phyloP scores from a whole-genome alignment of 2,113 vertebrate species.

The Lepisosteus osseus region DNA sequence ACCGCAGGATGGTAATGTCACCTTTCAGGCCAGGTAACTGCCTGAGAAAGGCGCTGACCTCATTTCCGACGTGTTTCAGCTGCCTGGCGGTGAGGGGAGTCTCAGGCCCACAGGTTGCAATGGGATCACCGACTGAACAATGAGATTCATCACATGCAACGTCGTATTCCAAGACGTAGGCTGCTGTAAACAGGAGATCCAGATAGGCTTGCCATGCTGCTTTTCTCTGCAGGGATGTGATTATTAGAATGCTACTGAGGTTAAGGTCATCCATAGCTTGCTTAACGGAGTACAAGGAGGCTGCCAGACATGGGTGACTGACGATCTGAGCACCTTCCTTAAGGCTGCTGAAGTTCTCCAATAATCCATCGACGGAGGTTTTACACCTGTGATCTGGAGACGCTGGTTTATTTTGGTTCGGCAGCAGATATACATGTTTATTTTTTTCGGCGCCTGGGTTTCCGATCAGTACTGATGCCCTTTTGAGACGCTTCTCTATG shows the following conservation, averaged over 20 bases:
- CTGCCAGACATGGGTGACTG: conserved; percentile 47
- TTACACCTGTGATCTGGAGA: background rate
- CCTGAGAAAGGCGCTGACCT: conserved; percentile 69
- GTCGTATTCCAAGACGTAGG: conserved; percentile 75
- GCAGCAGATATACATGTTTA: conserved; percentile 28
- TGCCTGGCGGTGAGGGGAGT: conserved; percentile 31
- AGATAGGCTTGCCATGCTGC: conserved; percentile 61
- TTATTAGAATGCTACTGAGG: conserved; percentile 59
- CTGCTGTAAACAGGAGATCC: conserved; percentile 73
- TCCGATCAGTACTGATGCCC: background rate
- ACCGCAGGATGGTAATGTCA: conserved; percentile 66
- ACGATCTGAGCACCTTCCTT: conserved; percentile 54
- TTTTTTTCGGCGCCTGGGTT: no score
- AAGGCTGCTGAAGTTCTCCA: conserved; percentile 21
- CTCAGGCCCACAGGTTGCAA: conserved; percentile 16
- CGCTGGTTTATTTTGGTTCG: conserved; percentile 1
- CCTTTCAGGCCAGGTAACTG: conserved; percentile 72
- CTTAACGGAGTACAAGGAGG: conserved; percentile 75
- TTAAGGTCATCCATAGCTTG: conserved; percentile 69
- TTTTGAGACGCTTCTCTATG: conserved; percentile 23
- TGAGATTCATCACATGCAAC: conserved; percentile 32
- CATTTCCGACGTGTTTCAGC: conserved; percentile 34
- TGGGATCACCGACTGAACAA: conserved; percentile 33
- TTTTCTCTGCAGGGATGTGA: conserved; percentile 61
- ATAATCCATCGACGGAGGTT: background rate